phyloP scores from a whole-genome alignment of 2,113 vertebrate genomes.

The Lethenteron reissneri region DNA sequence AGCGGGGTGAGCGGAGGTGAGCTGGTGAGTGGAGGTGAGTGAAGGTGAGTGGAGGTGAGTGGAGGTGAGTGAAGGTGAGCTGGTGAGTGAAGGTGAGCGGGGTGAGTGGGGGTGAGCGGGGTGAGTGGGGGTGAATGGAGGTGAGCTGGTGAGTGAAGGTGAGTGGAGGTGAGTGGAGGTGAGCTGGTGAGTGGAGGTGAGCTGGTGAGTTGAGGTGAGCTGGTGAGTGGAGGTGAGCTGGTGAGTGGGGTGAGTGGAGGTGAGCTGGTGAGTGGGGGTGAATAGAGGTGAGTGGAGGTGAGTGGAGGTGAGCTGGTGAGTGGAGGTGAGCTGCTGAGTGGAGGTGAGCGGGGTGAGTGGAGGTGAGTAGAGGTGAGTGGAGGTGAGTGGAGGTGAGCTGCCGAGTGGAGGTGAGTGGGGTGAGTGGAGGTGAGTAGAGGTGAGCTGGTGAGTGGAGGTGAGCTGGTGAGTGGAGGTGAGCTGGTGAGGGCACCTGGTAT shows the following conservation, averaged over 20 bases:
- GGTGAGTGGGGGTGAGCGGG: not conserved
- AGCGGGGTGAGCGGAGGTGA: not conserved
- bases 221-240: not conserved
- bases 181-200: no score
- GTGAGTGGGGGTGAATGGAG: no score
- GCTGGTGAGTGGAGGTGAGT: no score
- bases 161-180: not conserved
- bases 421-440: no score
- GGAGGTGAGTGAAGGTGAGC: not conserved
- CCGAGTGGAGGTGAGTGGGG: no score
- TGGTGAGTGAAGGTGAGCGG: no score
- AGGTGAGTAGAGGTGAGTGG: no score
- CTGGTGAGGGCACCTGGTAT: not conserved
- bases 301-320: not conserved
- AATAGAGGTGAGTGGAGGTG: no score
- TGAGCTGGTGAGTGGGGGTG: not conserved
- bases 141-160: not conserved
- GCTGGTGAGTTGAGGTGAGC: not conserved
- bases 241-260: not conserved
- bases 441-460: no score
- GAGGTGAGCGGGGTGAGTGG: no score
- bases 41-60: not conserved
- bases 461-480: not conserved
- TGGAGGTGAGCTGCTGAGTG: no score
- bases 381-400: no score